Evolutionary conservation across 2,797 vertebrate species (phyloP), one percentile per base, ranked within the genome.

Genomic region (Lutjanus argentimaculatus): DNA sequence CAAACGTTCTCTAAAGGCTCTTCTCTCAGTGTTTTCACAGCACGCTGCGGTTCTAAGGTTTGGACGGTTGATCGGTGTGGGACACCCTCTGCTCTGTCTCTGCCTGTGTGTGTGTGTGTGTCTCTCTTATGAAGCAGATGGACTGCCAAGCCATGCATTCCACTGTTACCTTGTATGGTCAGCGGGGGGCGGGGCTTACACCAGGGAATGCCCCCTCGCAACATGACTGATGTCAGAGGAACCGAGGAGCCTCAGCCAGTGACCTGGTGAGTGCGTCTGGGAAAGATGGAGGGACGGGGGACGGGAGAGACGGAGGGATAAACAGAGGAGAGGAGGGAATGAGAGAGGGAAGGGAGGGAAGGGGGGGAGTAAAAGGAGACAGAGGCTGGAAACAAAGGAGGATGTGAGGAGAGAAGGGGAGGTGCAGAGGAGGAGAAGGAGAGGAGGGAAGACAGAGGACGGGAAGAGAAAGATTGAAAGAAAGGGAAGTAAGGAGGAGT

Each of bases 101-200:
- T 72, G 9, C 25, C 25, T n/a, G n/a, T 30, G 25, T 30, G 25
- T 40, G 49, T 30, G 11, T 63, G 71, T 30, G 21, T 55, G 66
- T 78, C 62, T 84, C 77, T 82, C 85, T 94, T 95, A 91, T 93
- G 88, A 94, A 92, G 93, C 83, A 65, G 70, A 82, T 82, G 72
- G 82, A 85, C 87, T 85, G 71, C 72, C 74, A 83, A 90, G 67
- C 78, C 75, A 93, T 93, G 92, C 94, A 93, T 94, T 96, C 95
- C 96, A 94, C 93, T 96, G 95, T 97, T 97, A 97, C 97, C 97
- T 97, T 98, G 96, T 99, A 98, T 97, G 97, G 97, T 95, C 74
- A 79, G 21, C 93, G 91, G 91, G 94, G 96, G 96, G 91, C 63
- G 96, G 96, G 93, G 93, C 89, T 63, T 67, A 10, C 52, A 72